Evolutionary conservation across 23 tunicate genomes (phyloP).

Genomic region (Clavelina lepadiformis): DNA sequence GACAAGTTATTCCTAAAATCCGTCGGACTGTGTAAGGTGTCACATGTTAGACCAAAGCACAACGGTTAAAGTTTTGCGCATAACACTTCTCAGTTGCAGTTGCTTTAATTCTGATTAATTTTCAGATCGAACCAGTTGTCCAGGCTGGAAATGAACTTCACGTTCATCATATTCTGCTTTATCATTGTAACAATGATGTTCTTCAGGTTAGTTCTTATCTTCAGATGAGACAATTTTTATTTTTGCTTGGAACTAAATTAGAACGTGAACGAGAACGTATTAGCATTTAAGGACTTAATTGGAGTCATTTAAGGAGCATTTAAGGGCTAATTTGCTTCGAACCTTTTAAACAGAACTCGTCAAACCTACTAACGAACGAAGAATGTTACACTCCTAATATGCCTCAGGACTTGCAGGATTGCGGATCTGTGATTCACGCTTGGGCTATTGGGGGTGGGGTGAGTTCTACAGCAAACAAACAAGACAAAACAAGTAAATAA

Average conservation of each 20-base stretch:
- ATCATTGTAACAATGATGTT: constrained; percentile 12
- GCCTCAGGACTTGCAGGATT: neutral
- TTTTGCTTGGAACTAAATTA: no score
- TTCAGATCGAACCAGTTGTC: constrained; percentile 28
- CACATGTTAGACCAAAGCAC: no score
- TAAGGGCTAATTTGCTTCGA: no score
- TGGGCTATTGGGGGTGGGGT: constrained; percentile 30
- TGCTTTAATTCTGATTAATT: no score
- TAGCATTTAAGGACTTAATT: no score
- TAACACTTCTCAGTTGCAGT: no score
- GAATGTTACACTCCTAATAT: neutral
- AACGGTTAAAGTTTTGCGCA: no score
- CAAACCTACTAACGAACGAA: neutral
- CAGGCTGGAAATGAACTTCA: constrained; percentile 17
- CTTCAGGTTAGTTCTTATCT: neutral
- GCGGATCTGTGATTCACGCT: neutral
- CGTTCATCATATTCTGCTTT: constrained; percentile 24
- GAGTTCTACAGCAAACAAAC: neutral
- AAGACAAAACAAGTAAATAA: neutral
- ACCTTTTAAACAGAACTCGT: neutral
- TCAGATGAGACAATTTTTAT: no score
- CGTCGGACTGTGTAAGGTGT: no score
- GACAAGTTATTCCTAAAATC: no score
- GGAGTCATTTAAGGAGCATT: no score
- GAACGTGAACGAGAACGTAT: no score